These are phyloP conservation scores for Drosophila acutilabella DNA, from an alignment of 2,888 invertebrate species.

Conservation along the genomic window DNA sequence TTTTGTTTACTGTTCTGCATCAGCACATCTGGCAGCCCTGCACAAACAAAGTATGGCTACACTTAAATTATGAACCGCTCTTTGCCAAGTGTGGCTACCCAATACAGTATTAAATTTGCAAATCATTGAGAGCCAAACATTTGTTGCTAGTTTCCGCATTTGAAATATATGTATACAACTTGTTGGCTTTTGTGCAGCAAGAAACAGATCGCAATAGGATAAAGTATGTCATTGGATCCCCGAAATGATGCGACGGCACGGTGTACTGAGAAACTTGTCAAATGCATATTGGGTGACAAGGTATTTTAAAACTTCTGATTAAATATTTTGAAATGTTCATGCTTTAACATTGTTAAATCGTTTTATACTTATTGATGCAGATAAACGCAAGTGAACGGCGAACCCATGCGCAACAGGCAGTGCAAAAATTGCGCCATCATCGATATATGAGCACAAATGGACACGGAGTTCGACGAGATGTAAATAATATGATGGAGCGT, in stretches of 20 bases:
- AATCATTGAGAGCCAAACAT: slow-evolving; percentile 9
- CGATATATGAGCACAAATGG: slow-evolving; percentile 85
- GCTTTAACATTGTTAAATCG: neutral
- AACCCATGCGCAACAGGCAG: slow-evolving; percentile 83
- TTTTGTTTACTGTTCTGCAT: too few relatives aligned
- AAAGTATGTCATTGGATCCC: slow-evolving; percentile 37
- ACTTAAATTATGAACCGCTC: neutral
- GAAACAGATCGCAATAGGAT: neutral
- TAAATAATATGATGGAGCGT: slow-evolving; percentile 85
- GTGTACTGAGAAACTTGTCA: slow-evolving; percentile 27
- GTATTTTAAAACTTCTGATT: slow-evolving; percentile 18
- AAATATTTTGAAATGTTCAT: neutral
- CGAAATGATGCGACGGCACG: slow-evolving; percentile 8
- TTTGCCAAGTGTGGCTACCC: slow-evolving; percentile 4
- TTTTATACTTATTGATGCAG: slow-evolving; percentile 56
- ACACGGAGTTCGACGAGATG: slow-evolving; percentile 84
- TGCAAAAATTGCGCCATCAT: slow-evolving; percentile 85
- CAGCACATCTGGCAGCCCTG: too few relatives aligned
- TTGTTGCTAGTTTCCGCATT: slow-evolving; percentile 30
- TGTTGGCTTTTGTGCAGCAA: neutral
- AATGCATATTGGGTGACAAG: slow-evolving; percentile 13
- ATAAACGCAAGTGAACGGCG: slow-evolving; percentile 84
- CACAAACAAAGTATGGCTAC: neutral
- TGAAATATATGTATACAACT: neutral
- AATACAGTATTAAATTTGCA: neutral